A percentile compares a stretch with the other conserved stretches of the same genome.
Conservation (phyloP, 2,113 vertebrate species). For the Gila orcuttii region DNA sequence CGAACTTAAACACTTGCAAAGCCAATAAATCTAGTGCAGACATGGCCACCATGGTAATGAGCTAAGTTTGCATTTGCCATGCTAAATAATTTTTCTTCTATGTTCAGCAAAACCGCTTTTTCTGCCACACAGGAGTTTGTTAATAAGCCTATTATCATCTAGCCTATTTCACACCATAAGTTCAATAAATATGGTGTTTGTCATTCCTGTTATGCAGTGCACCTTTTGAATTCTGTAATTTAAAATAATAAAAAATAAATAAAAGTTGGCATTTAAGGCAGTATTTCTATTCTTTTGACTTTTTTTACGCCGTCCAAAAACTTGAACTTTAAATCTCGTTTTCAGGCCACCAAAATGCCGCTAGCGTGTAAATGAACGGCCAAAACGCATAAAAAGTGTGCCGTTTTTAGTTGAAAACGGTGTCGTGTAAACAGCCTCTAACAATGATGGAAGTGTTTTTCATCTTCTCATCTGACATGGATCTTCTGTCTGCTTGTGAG, state of each 20-base stretch:
- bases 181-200: neutral
- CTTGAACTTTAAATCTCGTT: too few species aligned
- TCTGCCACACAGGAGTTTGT: neutral
- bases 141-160: neutral
- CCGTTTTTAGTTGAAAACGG: too few species aligned
- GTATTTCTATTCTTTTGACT: neutral
- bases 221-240: neutral
- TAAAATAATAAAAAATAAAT: too few species aligned
- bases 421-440: neutral
- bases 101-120: neutral
- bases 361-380: too few species aligned
- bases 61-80: neutral
- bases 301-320: too few species aligned
- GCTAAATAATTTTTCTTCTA: neutral
- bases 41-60: neutral
- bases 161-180: neutral
- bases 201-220: neutral
- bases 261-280: neutral
- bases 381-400: too few species aligned
- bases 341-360: too few species aligned
- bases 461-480: neutral
- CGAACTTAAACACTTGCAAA: neutral
- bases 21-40: slow-evolving; percentile 5
- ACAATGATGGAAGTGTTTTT: neutral
- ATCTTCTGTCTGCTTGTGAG: neutral